Percentiles rank a stretch among this genome's conserved stretches.
These are phyloP conservation scores for Poecilia gillii DNA, from an alignment of 2,797 vertebrate species.

Conservation along the genomic window DNA sequence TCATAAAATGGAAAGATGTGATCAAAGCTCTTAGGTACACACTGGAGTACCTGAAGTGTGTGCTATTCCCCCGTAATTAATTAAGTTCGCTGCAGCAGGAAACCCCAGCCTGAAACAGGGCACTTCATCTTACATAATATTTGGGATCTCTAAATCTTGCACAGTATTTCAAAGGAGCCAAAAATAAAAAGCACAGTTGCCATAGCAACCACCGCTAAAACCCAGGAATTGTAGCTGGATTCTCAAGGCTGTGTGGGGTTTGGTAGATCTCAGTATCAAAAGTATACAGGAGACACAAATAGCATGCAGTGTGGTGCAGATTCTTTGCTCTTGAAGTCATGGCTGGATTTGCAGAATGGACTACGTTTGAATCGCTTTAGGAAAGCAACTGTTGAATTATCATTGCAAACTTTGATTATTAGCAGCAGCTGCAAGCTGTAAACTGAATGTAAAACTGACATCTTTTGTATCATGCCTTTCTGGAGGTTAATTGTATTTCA, in stretches of 20 bases:
- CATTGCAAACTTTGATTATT: neutral
- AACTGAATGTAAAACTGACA: neutral
- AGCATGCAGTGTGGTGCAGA: conserved; percentile 42
- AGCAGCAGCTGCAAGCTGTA: neutral
- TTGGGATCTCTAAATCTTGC: conserved; percentile 74
- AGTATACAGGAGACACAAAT: conserved; percentile 24
- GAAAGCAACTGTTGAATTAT: neutral
- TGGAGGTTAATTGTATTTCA: neutral
- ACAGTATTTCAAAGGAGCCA: conserved; percentile 77
- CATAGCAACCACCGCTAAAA: conserved; percentile 80
- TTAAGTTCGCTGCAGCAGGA: conserved; percentile 72
- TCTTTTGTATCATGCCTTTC: neutral
- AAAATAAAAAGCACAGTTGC: conserved; percentile 83
- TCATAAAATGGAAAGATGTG: conserved; percentile 16
- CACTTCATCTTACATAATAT: conserved; percentile 77
- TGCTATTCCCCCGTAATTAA: conserved; percentile 66
- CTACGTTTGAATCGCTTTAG: neutral
- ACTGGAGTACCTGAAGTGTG: conserved; percentile 28
- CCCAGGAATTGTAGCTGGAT: conserved; percentile 72
- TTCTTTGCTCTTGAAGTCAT: neutral
- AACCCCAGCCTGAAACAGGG: conserved; percentile 78
- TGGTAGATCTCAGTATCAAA: conserved; percentile 48
- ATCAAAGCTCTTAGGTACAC: conserved; percentile 45
- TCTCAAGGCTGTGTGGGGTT: conserved; percentile 75
- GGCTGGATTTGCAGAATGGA: conserved; percentile 11